Base-by-base conservation (phyloP, 2,888 invertebrate species). In the Tortrix viridana region DNA sequence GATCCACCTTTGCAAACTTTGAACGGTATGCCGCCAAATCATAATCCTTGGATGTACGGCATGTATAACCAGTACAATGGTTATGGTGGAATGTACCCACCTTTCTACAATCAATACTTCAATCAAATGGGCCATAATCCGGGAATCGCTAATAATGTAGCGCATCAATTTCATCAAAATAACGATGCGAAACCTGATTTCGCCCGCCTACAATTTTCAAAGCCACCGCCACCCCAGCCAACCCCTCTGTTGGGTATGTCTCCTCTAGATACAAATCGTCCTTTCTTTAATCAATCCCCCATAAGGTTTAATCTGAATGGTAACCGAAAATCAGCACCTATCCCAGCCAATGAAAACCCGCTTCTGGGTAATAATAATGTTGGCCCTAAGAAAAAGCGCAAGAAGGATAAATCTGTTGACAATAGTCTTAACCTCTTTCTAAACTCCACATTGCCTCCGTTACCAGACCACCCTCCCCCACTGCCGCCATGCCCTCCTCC, bases 381-480 rank as follows among this genome's bases (percentile, higher is more conserved):
- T 62, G 93, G 92, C 12, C 92, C 93, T 1, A 96, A 96, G 89
- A 96, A 96, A 88, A 96, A 96, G 80, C 94, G 96, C 57, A 96
- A 96, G 86, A 94, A 95, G 70, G 74, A 72, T 75, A 94, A 94
- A 77, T 93, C 93, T 71, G 93, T 89, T 74, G 87, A 89, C 55
- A 89, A 89, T 71, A 80, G 84, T 65, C 82, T 86, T 43, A 87
- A 87, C 67, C 91, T 89, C 32, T 86, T 91, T 60, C 67, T 68
- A 22, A 70, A 69, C 70, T 70, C 70, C 62, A 63, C 74, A 46
- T 66, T 76, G 65, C 94, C 94, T 37, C 94, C 95, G 2, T 89
- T 93, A 66, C 93, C 94, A n/a, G 88, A 92, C 32, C 89, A 93
- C 68, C 93, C 93, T 23, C 92, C 93, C 5, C 89, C 90, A 12